Percentiles rank a stretch among this genome's conserved stretches.
Conservation (phyloP, 2,888 invertebrate species). For the Coenonympha arcania region DNA sequence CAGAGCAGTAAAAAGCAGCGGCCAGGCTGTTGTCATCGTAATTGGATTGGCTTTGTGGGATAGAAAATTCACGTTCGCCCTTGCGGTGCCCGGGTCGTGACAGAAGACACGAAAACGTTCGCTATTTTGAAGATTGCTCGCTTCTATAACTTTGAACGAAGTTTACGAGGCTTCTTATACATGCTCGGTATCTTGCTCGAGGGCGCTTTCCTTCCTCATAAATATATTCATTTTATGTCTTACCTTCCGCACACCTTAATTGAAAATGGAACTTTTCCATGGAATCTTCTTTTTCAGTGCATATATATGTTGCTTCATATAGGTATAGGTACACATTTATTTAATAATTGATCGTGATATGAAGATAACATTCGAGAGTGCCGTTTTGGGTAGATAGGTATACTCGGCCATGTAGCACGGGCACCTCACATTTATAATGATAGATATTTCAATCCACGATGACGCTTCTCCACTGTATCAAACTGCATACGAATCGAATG, state of each 20-base stretch:
- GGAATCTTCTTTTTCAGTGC: background rate
- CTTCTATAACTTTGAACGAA: constrained; percentile 12
- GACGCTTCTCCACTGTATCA: no score
- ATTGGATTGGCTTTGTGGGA: constrained; percentile 27
- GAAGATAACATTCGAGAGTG: no score
- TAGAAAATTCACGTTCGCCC: constrained; percentile 20
- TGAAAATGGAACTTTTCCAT: background rate
- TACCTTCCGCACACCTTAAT: background rate
- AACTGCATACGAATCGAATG: no score
- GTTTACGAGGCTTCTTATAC: constrained; percentile 11
- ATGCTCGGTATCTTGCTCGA: constrained; percentile 6
- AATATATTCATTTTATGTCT: background rate
- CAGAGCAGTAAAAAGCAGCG: constrained; percentile 18
- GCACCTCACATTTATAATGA: no score
- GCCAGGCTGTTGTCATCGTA: constrained; percentile 26
- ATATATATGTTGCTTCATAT: no score
- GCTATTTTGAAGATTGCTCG: constrained; percentile 10
- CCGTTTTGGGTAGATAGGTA: no score
- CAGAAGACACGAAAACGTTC: constrained; percentile 19
- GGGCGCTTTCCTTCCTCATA: background rate
- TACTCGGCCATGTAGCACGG: no score
- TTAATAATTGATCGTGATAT: no score
- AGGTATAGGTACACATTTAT: no score
- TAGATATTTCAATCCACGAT: no score
- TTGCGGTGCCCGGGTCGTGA: constrained; percentile 20